Percentiles rank a stretch among this genome's conserved stretches.
Evolutionary conservation across 2,113 vertebrate species (phyloP).

Genomic region (Anguilla japonica): DNA sequence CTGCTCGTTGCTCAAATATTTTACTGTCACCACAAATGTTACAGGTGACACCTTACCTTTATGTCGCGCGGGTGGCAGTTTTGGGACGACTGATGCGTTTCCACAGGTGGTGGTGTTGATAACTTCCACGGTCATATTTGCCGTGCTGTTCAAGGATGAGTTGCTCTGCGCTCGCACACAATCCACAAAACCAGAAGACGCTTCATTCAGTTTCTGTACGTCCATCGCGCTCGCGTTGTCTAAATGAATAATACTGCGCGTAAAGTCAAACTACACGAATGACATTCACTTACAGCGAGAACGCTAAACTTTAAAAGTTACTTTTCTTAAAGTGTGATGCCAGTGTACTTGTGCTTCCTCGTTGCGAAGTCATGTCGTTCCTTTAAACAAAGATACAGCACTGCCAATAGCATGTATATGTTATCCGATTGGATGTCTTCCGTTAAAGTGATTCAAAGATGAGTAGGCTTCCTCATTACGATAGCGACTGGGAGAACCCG

Average conservation of each 20-base stretch:
- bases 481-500: background rate
- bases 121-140: constrained; percentile 54
- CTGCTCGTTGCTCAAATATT: background rate
- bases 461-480: background rate
- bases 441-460: background rate
- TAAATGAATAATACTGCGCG: background rate
- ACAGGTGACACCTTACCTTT: constrained; percentile 57
- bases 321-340: background rate
- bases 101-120: constrained; percentile 56
- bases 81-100: constrained; percentile 45
- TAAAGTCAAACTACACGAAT: background rate
- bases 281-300: background rate
- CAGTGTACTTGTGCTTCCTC: background rate
- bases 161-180: constrained; percentile 51
- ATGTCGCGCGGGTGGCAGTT: constrained; percentile 39
- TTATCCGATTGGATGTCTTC: background rate
- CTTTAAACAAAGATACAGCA: background rate
- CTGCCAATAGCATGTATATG: background rate
- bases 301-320: background rate
- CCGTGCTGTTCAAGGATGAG: constrained; percentile 39
- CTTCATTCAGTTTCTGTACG: constrained; percentile 45
- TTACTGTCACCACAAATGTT: background rate
- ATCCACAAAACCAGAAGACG: constrained; percentile 43
- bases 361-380: background rate
- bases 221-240: constrained; percentile 27